Percentiles rank a stretch among this genome's conserved stretches.
phyloP scores from a whole-genome alignment of 2,797 vertebrate species.

The Hydrocynus forskahlii region DNA sequence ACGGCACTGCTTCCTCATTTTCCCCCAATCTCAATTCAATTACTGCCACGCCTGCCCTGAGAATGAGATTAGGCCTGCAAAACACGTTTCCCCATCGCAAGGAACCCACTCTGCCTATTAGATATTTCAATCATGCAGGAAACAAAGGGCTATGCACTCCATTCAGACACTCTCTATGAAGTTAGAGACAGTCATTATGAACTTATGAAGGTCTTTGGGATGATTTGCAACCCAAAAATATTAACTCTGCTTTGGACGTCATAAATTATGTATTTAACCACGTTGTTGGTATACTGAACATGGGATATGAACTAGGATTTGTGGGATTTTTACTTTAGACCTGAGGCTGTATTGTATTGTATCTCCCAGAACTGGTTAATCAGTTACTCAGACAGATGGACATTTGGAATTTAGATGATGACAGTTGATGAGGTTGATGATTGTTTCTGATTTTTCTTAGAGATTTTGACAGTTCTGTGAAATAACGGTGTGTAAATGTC shows the following conservation, averaged over 20 bases:
- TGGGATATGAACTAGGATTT: neutral
- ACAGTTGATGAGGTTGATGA: neutral
- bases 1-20: constrained; percentile 52
- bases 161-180: constrained; percentile 35
- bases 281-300: neutral
- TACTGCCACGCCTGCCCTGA: constrained; percentile 52
- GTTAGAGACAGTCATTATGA: constrained; percentile 40
- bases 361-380: constrained; percentile 51
- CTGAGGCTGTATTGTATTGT: neutral
- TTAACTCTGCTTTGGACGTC: too few species aligned
- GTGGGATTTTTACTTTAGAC: too few species aligned
- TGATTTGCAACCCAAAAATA: neutral
- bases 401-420: constrained; percentile 43
- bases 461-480: constrained; percentile 36
- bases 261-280: neutral
- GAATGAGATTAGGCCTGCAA: constrained; percentile 57
- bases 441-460: constrained; percentile 33
- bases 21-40: constrained; percentile 64
- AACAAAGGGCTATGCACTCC: constrained; percentile 51
- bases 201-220: constrained; percentile 6
- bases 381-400: constrained; percentile 44
- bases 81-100: constrained; percentile 26
- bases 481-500: constrained; percentile 47
- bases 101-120: constrained; percentile 51
- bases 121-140: constrained; percentile 50